Conservation (phyloP, 2,113 vertebrate species). For the Vulpes vulpes region DNA sequence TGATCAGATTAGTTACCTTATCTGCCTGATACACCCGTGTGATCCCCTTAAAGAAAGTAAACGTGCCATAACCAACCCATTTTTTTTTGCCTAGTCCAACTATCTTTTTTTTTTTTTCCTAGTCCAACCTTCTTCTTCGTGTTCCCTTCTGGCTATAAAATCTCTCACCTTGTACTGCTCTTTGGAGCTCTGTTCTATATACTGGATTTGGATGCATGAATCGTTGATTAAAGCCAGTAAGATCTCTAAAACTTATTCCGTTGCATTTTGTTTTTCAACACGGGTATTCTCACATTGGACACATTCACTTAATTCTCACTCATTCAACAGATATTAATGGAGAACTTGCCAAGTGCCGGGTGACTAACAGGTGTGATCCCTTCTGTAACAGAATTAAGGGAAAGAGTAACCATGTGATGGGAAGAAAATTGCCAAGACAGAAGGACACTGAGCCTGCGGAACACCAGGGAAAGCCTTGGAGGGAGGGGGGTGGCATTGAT, state of each 20-base stretch:
- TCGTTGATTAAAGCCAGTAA: neutral
- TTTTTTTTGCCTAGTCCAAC: too few relatives aligned
- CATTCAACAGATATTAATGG: neutral
- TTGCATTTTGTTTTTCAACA: neutral
- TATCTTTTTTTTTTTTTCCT: too few relatives aligned
- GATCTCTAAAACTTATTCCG: neutral
- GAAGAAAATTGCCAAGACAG: neutral
- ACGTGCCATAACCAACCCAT: neutral
- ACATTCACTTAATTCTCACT: neutral
- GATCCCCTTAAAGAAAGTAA: neutral
- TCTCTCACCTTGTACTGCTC: neutral
- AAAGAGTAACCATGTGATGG: neutral
- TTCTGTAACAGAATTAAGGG: neutral
- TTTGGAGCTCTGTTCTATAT: neutral
- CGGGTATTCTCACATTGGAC: neutral
- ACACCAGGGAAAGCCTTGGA: neutral
- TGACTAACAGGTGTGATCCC: neutral
- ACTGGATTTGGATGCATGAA: neutral
- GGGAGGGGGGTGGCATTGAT: too few relatives aligned
- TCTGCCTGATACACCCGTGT: neutral
- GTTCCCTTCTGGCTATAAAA: neutral
- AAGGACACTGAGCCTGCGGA: neutral
- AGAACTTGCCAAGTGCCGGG: neutral
- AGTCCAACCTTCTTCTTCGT: neutral
- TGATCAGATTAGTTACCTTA: neutral